phyloP scores from a whole-genome alignment of 2,797 vertebrate species.

The Odontamblyopus rebecca region DNA sequence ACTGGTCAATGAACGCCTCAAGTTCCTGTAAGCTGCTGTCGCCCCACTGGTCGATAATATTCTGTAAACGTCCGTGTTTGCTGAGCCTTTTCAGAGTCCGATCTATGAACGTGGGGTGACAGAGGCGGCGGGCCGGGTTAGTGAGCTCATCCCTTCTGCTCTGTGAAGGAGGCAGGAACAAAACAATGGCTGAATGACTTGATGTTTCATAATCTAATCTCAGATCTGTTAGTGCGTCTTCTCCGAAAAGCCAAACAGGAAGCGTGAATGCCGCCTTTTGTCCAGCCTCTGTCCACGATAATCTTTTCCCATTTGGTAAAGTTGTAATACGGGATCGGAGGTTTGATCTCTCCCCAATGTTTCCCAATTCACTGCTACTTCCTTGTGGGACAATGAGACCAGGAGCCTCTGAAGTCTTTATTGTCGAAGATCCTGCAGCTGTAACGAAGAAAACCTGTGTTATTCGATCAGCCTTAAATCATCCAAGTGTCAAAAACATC shows the following conservation, averaged over 20 bases:
- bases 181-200: conserved; percentile 11
- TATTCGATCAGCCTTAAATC: conserved; percentile 16
- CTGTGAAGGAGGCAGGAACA: conserved; percentile 29
- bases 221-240: conserved; percentile 1
- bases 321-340: conserved; percentile 24
- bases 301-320: conserved; percentile 14
- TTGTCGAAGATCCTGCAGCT: conserved; percentile 30
- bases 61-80: conserved; percentile 51
- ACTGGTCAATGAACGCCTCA: conserved; percentile 73
- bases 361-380: conserved; percentile 6
- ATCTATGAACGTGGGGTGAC: conserved; percentile 35
- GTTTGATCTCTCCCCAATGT: conserved; percentile 7
- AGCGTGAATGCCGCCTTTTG: conserved; percentile 23
- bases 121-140: conserved; percentile 22
- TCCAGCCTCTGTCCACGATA: conserved; percentile 19
- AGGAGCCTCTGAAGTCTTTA: not conserved
- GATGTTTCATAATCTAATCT: conserved; percentile 2
- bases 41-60: conserved; percentile 62
- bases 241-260: conserved; percentile 23
- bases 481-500: not conserved
- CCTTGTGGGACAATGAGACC: conserved; percentile 17
- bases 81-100: conserved; percentile 37
- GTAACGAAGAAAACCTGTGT: conserved; percentile 26
- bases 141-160: conserved; percentile 3
- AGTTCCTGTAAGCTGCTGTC: conserved; percentile 70